These are phyloP conservation scores for Nephrotoma guestfalica DNA, from an alignment of 2,888 invertebrate species.

Conservation along the genomic window DNA sequence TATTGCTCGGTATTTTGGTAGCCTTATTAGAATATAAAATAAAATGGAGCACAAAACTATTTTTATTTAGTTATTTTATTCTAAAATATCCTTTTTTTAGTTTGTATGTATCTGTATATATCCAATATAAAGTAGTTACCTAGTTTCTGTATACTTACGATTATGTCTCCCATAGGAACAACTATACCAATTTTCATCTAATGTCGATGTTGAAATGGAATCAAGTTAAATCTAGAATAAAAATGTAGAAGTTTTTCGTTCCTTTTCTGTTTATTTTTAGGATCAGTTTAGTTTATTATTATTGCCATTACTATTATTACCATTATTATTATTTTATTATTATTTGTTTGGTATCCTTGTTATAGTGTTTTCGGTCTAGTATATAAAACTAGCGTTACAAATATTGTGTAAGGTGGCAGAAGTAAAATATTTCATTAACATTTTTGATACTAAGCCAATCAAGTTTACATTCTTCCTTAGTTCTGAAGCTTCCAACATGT, in stretches of 20 bases:
- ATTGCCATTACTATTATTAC: not conserved
- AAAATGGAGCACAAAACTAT: not conserved
- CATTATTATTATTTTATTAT: not conserved
- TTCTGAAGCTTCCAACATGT: not conserved
- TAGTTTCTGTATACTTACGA: not conserved
- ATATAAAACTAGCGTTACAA: not conserved
- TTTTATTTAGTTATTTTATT: not conserved
- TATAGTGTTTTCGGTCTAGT: not conserved
- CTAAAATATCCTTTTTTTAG: not conserved
- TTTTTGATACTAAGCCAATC: not conserved
- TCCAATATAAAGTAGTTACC: not conserved
- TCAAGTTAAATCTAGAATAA: not conserved
- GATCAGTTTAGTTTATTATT: not conserved
- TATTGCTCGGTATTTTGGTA: not conserved
- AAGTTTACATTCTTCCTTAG: not conserved
- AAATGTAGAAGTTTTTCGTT: not conserved
- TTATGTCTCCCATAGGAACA: not conserved
- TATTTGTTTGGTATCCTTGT: not conserved
- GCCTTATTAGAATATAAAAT: not conserved
- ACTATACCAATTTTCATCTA: not conserved
- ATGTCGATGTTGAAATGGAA: not conserved
- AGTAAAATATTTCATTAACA: not conserved
- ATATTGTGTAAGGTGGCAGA: not conserved
- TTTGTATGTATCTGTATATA: not conserved
- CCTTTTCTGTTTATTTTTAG: not conserved